These are phyloP conservation scores for Lampris megalopsis DNA, from an alignment of 2,113 vertebrate genomes.

Conservation along the genomic window DNA sequence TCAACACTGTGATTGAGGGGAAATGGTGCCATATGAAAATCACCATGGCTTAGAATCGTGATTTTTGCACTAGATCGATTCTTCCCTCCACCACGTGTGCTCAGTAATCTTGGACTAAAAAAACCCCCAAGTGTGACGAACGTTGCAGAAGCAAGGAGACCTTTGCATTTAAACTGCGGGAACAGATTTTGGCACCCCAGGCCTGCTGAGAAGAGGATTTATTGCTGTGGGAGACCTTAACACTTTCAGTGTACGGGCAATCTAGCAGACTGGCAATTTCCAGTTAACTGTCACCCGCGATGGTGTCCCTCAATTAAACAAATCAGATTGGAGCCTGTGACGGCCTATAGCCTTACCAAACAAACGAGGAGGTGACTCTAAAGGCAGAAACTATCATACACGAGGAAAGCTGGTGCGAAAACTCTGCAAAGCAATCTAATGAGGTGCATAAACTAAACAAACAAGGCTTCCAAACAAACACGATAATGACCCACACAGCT, in stretches of 20 bases:
- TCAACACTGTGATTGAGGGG: too few species aligned
- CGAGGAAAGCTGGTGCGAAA: not conserved
- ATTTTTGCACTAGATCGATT: too few species aligned
- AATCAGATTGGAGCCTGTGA: not conserved
- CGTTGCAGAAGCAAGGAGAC: conserved; percentile 15
- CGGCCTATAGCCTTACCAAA: not conserved
- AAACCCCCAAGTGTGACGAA: conserved; percentile 29
- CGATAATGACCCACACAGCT: not conserved
- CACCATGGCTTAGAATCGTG: too few species aligned
- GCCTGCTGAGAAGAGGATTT: conserved; percentile 22
- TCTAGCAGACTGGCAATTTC: not conserved
- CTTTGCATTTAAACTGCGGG: conserved; percentile 28
- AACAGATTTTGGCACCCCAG: not conserved
- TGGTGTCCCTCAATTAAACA: not conserved
- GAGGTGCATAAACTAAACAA: not conserved
- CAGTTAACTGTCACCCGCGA: not conserved
- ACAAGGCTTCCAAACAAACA: not conserved
- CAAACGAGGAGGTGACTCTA: not conserved
- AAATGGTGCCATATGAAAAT: too few species aligned
- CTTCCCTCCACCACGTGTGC: not conserved
- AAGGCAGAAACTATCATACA: not conserved
- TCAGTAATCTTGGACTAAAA: not conserved
- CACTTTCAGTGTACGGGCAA: not conserved
- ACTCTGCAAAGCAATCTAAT: not conserved
- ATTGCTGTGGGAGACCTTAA: conserved; percentile 17